phyloP scores from a whole-genome alignment of 2,888 invertebrate genomes.

The Idaea aversata region DNA sequence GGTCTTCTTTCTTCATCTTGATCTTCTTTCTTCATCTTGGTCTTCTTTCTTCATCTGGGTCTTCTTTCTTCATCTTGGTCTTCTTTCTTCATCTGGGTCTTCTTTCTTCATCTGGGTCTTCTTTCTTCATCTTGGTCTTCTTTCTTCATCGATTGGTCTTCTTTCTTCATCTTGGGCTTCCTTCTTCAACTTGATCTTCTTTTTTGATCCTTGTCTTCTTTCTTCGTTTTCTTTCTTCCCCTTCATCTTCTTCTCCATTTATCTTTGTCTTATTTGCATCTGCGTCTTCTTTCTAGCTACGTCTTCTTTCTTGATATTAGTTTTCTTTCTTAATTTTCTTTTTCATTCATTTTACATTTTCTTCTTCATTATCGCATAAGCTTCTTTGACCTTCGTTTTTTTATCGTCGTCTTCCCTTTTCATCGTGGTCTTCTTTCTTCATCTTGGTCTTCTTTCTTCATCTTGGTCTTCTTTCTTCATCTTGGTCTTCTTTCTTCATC shows the following conservation, averaged over 20 bases:
- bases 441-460: not conserved
- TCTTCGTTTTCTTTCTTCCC: too few species aligned
- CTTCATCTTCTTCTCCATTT: too few species aligned
- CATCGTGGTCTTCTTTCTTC: too few species aligned
- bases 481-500: not conserved
- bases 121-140: not conserved
- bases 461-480: not conserved
- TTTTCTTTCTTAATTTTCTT: not conserved
- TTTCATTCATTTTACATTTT: not conserved
- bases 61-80: not conserved
- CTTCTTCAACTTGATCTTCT: not conserved
- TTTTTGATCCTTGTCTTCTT: not conserved
- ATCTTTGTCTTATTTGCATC: too few species aligned
- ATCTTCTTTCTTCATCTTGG: not conserved
- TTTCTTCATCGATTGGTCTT: not conserved
- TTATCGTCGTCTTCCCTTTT: not conserved
- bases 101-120: not conserved
- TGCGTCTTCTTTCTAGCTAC: not conserved
- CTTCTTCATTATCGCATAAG: not conserved
- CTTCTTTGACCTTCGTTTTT: not conserved
- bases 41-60: not conserved
- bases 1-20: not conserved
- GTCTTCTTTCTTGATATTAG: not conserved
- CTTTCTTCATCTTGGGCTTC: not conserved
- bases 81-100: not conserved